Conservation (phyloP, 2,113 vertebrate genomes). For the Pygoscelis adeliae region DNA sequence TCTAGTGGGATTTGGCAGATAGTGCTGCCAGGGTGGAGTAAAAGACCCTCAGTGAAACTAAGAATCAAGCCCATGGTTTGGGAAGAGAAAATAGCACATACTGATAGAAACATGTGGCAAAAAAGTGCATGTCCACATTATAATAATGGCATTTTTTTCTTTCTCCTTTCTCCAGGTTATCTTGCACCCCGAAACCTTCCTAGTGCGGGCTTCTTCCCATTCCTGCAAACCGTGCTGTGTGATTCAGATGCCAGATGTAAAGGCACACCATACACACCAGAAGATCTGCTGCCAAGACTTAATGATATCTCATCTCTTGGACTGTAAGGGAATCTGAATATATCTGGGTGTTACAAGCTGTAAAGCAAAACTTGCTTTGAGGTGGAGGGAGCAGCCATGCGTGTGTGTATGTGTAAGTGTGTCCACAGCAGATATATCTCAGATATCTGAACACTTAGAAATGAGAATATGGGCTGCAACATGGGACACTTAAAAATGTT, state of each 20-base stretch:
- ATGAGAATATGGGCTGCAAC: background rate
- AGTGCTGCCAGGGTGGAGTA: background rate
- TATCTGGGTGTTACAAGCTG: background rate
- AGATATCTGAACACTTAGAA: background rate
- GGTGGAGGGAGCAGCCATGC: background rate
- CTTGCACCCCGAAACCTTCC: conserved; percentile 91
- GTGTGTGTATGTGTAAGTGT: background rate
- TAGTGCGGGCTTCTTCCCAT: conserved; percentile 91
- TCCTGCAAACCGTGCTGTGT: conserved; percentile 92
- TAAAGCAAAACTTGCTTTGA: background rate
- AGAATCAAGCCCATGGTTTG: background rate
- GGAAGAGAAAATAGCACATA: background rate
- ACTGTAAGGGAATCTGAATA: conserved; percentile 40
- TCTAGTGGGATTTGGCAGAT: background rate
- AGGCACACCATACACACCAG: conserved; percentile 72
- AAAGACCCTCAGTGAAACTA: background rate
- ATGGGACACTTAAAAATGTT: background rate
- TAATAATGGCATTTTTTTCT: background rate
- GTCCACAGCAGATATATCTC: background rate
- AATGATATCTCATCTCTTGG: conserved; percentile 29
- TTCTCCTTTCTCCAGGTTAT: conserved; percentile 79
- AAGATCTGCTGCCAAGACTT: conserved; percentile 73
- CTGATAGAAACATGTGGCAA: background rate
- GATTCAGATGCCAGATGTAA: conserved; percentile 86
- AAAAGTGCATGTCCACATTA: background rate